phyloP scores from a whole-genome alignment of 1,140 invertebrate genomes.

The Hirudo medicinalis region DNA sequence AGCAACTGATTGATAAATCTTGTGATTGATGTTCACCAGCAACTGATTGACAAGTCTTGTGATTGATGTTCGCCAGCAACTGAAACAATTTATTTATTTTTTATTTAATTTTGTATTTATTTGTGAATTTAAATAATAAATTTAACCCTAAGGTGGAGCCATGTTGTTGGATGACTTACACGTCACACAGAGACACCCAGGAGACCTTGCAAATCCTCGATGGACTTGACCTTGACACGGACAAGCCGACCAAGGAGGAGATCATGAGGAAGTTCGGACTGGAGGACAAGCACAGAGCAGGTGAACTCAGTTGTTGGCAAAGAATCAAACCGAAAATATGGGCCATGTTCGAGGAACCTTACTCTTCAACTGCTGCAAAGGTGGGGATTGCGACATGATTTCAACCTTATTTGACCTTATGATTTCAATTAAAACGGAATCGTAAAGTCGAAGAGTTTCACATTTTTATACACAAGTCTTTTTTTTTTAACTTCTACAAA shows the following conservation, averaged over 20 bases:
- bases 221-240: constrained; percentile 23
- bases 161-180: constrained; percentile 93
- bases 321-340: constrained; percentile 23
- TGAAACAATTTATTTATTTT: too few relatives aligned
- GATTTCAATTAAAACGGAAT: too few relatives aligned
- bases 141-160: constrained; percentile 56
- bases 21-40: too few relatives aligned
- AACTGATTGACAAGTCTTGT: too few relatives aligned
- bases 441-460: too few relatives aligned
- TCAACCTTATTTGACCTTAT: too few relatives aligned
- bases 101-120: too few relatives aligned
- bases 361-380: constrained; percentile 25
- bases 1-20: too few relatives aligned
- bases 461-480: too few relatives aligned
- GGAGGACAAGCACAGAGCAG: constrained; percentile 18
- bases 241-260: constrained; percentile 23
- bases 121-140: too few relatives aligned
- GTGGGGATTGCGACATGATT: constrained; percentile 25
- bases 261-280: constrained; percentile 23
- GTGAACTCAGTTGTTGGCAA: constrained; percentile 22
- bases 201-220: constrained; percentile 26
- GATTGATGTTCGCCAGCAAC: too few relatives aligned
- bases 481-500: too few relatives aligned
- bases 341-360: constrained; percentile 48
- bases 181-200: constrained; percentile 81